phyloP scores from a whole-genome alignment of 23 tunicate species.

The Diplosoma virens region DNA sequence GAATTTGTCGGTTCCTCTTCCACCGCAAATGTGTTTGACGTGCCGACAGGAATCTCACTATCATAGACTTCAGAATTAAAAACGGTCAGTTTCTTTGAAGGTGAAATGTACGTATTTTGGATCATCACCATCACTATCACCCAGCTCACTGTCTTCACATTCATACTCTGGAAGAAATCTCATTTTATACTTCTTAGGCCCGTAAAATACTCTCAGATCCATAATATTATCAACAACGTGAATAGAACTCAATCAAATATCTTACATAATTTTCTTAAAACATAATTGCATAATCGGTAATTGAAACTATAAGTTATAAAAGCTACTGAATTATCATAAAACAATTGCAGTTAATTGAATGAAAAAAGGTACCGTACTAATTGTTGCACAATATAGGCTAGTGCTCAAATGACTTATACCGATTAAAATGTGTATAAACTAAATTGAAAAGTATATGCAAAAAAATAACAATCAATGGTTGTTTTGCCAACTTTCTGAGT shows the following conservation, averaged over 20 bases:
- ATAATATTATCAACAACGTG: neutral
- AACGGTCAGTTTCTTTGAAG: neutral
- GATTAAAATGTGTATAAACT: too few relatives aligned
- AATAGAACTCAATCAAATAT: neutral
- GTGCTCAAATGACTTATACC: too few relatives aligned
- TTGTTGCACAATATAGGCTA: too few relatives aligned
- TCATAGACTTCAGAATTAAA: neutral
- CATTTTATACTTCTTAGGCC: neutral
- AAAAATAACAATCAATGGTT: too few relatives aligned
- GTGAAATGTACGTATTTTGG: neutral
- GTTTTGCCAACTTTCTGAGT: too few relatives aligned
- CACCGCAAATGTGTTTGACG: neutral
- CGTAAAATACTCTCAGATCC: neutral
- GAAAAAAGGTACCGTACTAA: too few relatives aligned
- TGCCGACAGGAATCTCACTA: neutral
- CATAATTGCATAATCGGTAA: too few relatives aligned
- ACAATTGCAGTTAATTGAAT: too few relatives aligned
- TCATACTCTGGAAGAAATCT: neutral
- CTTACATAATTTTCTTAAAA: too few relatives aligned
- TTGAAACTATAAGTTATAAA: too few relatives aligned
- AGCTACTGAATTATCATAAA: too few relatives aligned
- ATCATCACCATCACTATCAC: neutral
- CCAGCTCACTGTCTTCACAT: neutral
- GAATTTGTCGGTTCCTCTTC: neutral
- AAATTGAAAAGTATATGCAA: too few relatives aligned